Conservation (phyloP, 1,140 invertebrate genomes). For the Brachionus koreanus region DNA sequence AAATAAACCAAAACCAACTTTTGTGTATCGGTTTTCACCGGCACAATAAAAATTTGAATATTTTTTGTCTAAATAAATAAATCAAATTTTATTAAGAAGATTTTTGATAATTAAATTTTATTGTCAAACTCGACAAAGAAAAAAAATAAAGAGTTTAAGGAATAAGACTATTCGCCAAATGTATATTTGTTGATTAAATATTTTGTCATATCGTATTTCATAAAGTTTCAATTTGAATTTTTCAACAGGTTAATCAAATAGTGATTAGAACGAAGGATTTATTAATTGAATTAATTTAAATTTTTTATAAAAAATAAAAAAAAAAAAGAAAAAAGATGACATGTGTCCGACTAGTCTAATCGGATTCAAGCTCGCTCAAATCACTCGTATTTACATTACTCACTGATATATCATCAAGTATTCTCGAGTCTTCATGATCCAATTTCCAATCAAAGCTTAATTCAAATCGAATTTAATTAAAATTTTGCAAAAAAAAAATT, state of each 20-base stretch:
- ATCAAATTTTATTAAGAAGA: slow-evolving; percentile 24
- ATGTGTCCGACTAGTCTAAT: not conserved
- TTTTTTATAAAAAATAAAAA: slow-evolving; percentile 8
- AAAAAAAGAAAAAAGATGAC: not conserved
- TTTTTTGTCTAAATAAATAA: slow-evolving; percentile 31
- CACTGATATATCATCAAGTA: slow-evolving; percentile 39
- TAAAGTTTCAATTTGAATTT: slow-evolving; percentile 29
- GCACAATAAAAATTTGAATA: slow-evolving; percentile 30
- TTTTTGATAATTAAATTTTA: slow-evolving; percentile 39
- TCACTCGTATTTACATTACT: slow-evolving; percentile 44
- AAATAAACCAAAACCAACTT: not conserved
- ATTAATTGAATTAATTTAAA: slow-evolving; percentile 39
- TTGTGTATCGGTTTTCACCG: slow-evolving; percentile 1
- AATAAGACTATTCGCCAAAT: not conserved
- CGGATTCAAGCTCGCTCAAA: slow-evolving; percentile 20
- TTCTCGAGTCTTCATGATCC: slow-evolving; percentile 6
- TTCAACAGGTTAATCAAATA: slow-evolving; percentile 42
- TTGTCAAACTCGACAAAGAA: slow-evolving; percentile 28
- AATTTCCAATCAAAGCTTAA: slow-evolving; percentile 45
- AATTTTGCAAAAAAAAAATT: not conserved
- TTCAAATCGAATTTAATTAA: not conserved
- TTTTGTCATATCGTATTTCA: slow-evolving; percentile 31
- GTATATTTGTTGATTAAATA: slow-evolving; percentile 38
- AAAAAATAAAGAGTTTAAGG: not conserved
- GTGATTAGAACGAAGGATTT: slow-evolving; percentile 13